Base-by-base conservation (phyloP, 2,113 vertebrate genomes). In the Acanthochromis polyacanthus region DNA sequence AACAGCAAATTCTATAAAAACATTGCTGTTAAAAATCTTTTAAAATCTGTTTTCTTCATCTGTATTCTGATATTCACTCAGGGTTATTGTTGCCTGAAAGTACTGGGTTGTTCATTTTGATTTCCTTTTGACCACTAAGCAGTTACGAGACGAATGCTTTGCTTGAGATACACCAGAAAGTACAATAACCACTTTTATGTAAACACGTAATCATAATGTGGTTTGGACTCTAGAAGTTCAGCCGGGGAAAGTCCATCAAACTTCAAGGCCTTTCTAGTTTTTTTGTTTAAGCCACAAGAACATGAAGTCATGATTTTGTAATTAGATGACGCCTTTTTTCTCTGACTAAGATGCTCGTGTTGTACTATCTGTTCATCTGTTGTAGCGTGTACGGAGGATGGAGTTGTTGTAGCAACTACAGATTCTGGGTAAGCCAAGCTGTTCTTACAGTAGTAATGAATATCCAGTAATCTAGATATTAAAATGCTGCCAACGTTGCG, bases 161-260 rank as follows among this genome's bases (percentile, higher is more conserved):
- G 52, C 59, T 65, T 48, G 52, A 64, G 17, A 52, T 78, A 50
- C 58, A 19, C 51, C 28, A 48, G 53, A 74, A 81, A 73, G 19
- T 55, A 38, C 15, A 65, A 9, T 32, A 43, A 68, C 66, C 57
- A 64, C 64, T n/a, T 51, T 63, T 53, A 7, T 78, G 46, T 61
- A 73, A 38, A 46, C 73, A 51, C 43, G 20, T 64, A 19, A 71
- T 46, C 38, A 65, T 51, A 63, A 64, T 64, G 30, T 61, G 62
- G 17, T 20, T 48, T 55, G 50, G 48, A 59, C 22, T 60, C 14
- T 25, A 55, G 2, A 66, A 4, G 10, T 57, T 75, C 25, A 30
- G 28, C 11, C 2, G 6, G 64, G 62, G 74, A 36, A 74, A 77
- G 20, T 57, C 69, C 1, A 6, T 60, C 52, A 4, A 50, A 50